Percentiles rank a stretch among this genome's conserved stretches.
These are phyloP conservation scores for Ophion slaviceki DNA, from an alignment of 2,888 invertebrate species.

Conservation along the genomic window DNA sequence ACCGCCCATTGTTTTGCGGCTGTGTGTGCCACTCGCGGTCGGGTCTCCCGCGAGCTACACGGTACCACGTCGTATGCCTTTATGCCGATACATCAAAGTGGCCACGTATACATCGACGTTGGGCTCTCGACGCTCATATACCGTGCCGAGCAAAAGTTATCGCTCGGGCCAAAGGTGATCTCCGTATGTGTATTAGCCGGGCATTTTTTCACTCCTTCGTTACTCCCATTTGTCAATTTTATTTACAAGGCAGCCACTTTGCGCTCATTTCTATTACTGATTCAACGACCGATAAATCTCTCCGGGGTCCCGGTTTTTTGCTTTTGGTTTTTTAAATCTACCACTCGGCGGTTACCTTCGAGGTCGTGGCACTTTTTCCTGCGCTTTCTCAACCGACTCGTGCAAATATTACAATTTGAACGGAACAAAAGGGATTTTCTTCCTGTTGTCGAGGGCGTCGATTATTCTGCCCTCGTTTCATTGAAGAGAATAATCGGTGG, in stretches of 20 bases:
- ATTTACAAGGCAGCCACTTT: conserved; percentile 18
- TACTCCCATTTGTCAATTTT: conserved; percentile 30
- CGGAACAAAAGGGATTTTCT: no score
- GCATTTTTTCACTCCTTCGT: conserved; percentile 24
- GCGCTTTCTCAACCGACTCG: background rate
- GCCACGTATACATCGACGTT: conserved; percentile 67
- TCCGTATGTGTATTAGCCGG: conserved; percentile 22
- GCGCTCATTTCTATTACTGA: conserved; percentile 9
- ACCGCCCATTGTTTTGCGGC: conserved; percentile 80
- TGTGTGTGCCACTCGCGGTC: conserved; percentile 46
- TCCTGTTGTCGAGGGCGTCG: no score
- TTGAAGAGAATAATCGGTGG: no score
- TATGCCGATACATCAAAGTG: conserved; percentile 82
- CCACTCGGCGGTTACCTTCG: background rate
- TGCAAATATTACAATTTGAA: background rate
- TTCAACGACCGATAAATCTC: conserved; percentile 4
- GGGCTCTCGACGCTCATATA: conserved; percentile 50
- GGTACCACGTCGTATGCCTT: conserved; percentile 69
- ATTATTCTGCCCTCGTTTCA: no score
- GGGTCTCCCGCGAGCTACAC: conserved; percentile 23
- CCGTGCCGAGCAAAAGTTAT: conserved; percentile 72
- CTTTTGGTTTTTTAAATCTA: background rate
- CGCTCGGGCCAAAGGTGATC: conserved; percentile 60
- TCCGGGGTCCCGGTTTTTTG: background rate
- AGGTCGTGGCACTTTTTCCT: background rate